Base-by-base conservation (phyloP, 2,113 vertebrate genomes). In the Mionectes macconnelli region DNA sequence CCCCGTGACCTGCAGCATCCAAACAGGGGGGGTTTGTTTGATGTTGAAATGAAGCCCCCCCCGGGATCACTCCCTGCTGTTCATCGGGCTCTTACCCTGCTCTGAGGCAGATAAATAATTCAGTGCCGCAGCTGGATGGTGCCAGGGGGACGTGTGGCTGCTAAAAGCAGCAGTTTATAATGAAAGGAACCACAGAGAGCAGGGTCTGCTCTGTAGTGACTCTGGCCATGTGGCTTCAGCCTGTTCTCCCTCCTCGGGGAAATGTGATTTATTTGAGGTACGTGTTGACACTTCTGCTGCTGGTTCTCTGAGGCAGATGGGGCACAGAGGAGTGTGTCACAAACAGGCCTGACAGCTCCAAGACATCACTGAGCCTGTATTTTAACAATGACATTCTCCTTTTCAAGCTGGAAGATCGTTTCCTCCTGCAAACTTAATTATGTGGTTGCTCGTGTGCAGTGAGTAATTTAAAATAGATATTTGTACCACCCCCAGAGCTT, bases 81-180 rank as follows among this genome's bases (percentile, higher is more conserved):
- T 93, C 67, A 10, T 13, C 50, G 84, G 66, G 83, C 7, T 30
- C 3, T 40, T 25, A 20, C 2, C 21, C 18, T 4, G n/a, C 76
- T 84, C 84, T 45, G 45, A 52, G 79, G 49, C 56, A 72, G 60
- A 77, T 81, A 40, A 91, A 97, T 90, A 73, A 92, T 94, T 93
- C 76, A 89, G 0, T 19, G 33, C 68, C 90, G 2, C 84, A 52
- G 91, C 79, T 67, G 87, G 87, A 53, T 20, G 63, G 82, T 37
- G 82, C 30, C 82, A 35, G 4, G 70, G 73, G 53, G 66, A 28
- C 10, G 45, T 3, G 23, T 4, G 76, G 73, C 69, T 78, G 73
- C 79, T 90, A 44, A 70, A 89, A 93, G 76, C 44, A 44, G 82
- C 22, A 57, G 67, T 74, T 95, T 66, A 13, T 69, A 20, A 68